Evolutionary conservation across 1,140 invertebrate genomes (phyloP), one percentile per base, ranked within the genome.

Genomic region (Cyclargus thomasi): DNA sequence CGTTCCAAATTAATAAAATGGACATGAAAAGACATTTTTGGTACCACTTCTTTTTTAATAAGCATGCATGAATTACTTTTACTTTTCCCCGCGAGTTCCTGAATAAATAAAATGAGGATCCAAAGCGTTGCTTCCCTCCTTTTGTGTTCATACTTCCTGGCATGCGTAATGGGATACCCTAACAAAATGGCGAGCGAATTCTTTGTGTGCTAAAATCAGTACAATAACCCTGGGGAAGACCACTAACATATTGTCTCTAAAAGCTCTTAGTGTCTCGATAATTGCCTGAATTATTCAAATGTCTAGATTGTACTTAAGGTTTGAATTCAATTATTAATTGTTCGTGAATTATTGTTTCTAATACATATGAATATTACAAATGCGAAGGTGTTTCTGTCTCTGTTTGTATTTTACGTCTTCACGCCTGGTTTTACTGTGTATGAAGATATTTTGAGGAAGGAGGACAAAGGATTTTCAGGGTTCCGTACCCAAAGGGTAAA

Each of bases 161-260:
- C 76, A 80, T 82, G 77, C 77, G 81, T 86, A 86, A 86, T 86
- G 76, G 82, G 82, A 86, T 85, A 83, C 81, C 84, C 84, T 77
- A 77, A 75, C 77, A 76, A 82, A 85, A 83, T 75, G 78, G 75
- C 78, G 77, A 72, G 62, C 55, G 68, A 72, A 67, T 81, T 80
- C 77, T 85, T 86, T 86, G 80, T 85, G 75, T 73, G 80, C 78
- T 85, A 86, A 86, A 86, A 81, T 81, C 77, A 78, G 78, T 73
- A 83, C 78, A 85, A 82, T 79, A 69, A 75, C 67, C 67, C 69
- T 70, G 67, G 63, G 63, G 71, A 74, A 72, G 76, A 79, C 74
- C 71, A 74, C 73, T 68, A 68, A 64, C 70, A 79, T 74, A 73
- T 77, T 66, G 62, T 39, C 39, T 63, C 20, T 62, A 64, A 70